Conservation (phyloP, 2,113 vertebrate genomes). For the Microtus ochrogaster region DNA sequence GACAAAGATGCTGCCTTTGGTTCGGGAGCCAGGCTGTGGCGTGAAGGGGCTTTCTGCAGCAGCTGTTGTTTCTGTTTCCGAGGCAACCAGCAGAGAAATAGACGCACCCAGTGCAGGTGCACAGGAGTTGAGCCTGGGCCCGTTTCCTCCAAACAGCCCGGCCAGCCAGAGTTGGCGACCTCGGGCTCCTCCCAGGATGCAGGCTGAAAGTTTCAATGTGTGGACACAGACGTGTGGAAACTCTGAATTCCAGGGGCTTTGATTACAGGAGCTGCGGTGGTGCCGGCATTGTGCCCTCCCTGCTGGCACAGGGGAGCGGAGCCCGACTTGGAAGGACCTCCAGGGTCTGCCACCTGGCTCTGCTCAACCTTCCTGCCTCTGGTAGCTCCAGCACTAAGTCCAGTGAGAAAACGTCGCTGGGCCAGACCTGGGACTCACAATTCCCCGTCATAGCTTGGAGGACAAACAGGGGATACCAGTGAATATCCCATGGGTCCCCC, state of each 20-base stretch:
- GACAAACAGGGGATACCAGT: background rate
- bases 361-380: background rate
- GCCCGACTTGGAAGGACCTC: background rate
- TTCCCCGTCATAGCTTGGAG: background rate
- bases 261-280: background rate
- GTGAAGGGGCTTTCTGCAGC: slow-evolving; percentile 65
- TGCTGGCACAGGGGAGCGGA: background rate
- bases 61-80: slow-evolving; percentile 70
- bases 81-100: slow-evolving; percentile 73
- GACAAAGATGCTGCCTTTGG: background rate
- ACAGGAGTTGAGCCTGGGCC: slow-evolving; percentile 4
- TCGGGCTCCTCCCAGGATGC: slow-evolving; percentile 30
- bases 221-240: background rate
- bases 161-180: background rate
- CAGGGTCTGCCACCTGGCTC: background rate
- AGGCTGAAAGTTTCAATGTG: background rate
- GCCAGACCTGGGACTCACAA: background rate
- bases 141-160: slow-evolving; percentile 45
- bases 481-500: background rate
- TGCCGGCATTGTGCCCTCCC: rapidly evolving
- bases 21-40: background rate
- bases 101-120: slow-evolving; percentile 78
- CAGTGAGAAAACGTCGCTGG: background rate
- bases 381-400: background rate
- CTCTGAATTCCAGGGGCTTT: background rate